These are phyloP conservation scores for Triops cancriformis DNA, from an alignment of 1,140 invertebrate genomes.

Conservation along the genomic window DNA sequence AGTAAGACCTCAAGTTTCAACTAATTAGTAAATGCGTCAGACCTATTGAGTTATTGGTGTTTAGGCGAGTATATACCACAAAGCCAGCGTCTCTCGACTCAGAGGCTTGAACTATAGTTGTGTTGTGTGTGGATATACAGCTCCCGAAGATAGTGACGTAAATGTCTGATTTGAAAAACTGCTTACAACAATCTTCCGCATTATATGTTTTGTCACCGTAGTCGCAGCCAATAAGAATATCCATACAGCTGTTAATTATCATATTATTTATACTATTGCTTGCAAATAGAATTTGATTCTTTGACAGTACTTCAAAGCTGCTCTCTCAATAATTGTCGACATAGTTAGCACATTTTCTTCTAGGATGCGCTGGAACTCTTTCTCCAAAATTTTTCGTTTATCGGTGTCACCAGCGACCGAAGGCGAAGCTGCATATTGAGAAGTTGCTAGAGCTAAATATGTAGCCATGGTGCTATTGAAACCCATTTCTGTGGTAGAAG, in stretches of 20 bases:
- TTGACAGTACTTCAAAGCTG: neutral
- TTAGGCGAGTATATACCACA: neutral
- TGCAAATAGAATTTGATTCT: neutral
- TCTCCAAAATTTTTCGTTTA: neutral
- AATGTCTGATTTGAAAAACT: neutral
- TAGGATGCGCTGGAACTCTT: neutral
- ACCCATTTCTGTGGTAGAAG: conserved; percentile 7
- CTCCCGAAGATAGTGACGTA: neutral
- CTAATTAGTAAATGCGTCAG: neutral
- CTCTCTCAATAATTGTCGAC: conserved; percentile 9
- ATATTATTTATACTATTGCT: neutral
- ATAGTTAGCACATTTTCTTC: neutral
- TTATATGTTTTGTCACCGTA: neutral
- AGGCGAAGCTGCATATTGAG: neutral
- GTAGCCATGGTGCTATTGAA: conserved; percentile 25
- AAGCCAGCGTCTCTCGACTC: conserved; percentile 11
- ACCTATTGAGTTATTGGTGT: neutral
- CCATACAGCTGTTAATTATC: conserved; percentile 6
- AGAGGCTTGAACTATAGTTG: neutral
- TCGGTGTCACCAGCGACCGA: neutral
- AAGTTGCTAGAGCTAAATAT: conserved; percentile 19
- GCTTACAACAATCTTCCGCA: conserved; percentile 15
- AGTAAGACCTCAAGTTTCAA: neutral
- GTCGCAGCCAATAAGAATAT: conserved; percentile 16
- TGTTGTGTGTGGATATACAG: neutral